Evolutionary conservation across 2,113 vertebrate species (phyloP), one percentile per base, ranked within the genome.

Genomic region (Petrocephalus zakoni): DNA sequence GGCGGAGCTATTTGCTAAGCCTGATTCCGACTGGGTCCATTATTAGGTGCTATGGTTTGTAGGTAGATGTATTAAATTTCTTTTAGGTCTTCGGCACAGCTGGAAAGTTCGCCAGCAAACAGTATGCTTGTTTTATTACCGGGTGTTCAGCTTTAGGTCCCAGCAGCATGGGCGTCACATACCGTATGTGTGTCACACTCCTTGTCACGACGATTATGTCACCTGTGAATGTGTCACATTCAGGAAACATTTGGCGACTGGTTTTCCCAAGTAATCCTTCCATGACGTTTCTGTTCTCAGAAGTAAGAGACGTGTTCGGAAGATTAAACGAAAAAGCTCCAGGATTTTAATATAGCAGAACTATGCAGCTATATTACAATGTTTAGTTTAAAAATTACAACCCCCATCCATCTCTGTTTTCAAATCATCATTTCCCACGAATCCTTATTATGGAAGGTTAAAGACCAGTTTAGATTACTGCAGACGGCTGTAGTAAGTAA

Each of bases 1-100:
- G 91, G 90, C 88, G 89, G 91, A 91, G 93, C 93, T 94, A 94
- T 96, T 96, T 95, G 92, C 92, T 91, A 90, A 93, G 94, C 95
- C 94, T 94, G 95, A 95, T 95, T 96, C 93, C 95, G 92, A 94
- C 95, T 95, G 94, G 95, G 90, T 90, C 94, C 92, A 92, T 95
- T 94, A 94, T 96, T 95, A 94, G 21, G 51, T 88, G 91, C 95
- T 94, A 94, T 94, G 94, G 95, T 91, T 94, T 95, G 95, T 95
- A 95, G 94, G 92, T 89, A 88, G 88, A 89, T 93, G 90, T 90
- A 93, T 93, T 93, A 92, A 95, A 95, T 93, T 94, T 94, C 92
- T 93, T 90, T 90, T 64, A 78, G 83, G 25, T 42, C 64, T 64
- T 86, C 46, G 64, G 19, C 37, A 78, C 84, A 86, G 64, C 49